phyloP scores from a whole-genome alignment of 2,888 invertebrate species.

The Pinctada fucata region DNA sequence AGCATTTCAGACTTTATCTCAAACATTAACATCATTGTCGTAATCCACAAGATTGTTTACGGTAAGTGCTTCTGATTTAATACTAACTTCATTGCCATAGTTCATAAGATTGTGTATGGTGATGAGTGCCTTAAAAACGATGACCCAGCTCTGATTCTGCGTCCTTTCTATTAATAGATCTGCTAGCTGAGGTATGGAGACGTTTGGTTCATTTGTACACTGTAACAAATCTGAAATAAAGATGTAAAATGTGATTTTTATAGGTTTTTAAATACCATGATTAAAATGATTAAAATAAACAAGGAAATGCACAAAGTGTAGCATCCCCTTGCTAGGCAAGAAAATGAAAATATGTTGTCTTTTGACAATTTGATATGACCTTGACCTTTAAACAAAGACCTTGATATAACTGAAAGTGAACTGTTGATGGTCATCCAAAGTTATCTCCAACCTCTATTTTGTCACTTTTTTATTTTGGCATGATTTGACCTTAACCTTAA shows the following conservation, averaged over 20 bases:
- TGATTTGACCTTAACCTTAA: too few species aligned
- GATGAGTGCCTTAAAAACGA: conserved; percentile 98
- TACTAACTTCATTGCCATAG: conserved; percentile 97
- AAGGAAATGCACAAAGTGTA: neutral
- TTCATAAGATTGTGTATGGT: conserved; percentile 99
- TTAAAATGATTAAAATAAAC: neutral
- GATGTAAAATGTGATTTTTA: too few species aligned
- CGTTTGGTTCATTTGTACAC: conserved; percentile 99
- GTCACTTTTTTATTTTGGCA: too few species aligned
- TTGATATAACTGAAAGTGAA: too few species aligned
- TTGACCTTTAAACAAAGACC: too few species aligned
- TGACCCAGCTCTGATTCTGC: conserved; percentile 98
- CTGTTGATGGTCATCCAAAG: too few species aligned
- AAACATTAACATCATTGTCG: too few species aligned
- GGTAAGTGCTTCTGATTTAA: neutral
- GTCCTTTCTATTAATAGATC: conserved; percentile 98
- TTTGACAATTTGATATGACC: too few species aligned
- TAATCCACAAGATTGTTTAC: too few species aligned
- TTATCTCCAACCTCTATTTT: too few species aligned
- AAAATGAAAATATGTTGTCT: too few species aligned
- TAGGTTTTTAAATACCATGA: neutral
- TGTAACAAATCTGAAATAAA: conserved; percentile 94
- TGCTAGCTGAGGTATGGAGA: conserved; percentile 99
- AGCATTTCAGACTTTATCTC: neutral
- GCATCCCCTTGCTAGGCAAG: too few species aligned